Base-by-base conservation (phyloP, 2,888 invertebrate genomes). In the Eulithis prunata region DNA sequence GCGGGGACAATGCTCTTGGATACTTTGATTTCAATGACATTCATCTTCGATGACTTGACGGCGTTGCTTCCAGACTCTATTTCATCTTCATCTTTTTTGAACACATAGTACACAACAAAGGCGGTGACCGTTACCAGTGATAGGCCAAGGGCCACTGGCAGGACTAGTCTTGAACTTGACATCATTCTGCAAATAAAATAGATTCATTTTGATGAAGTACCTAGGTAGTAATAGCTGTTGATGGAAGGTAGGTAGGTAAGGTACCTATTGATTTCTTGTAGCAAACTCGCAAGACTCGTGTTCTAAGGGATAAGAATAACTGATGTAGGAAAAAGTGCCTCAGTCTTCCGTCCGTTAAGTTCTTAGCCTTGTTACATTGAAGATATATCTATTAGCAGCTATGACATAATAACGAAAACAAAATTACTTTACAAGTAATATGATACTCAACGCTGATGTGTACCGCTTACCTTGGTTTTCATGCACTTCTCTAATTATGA, bases 61-160 rank as follows among this genome's bases (percentile, higher is more conserved):
- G 70, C 71, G 58, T 79, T 81, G 2, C 87, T 83, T 28, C 59
- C 59, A 13, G 85, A 83, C 0, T 91, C 87, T 21, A n/a, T 55
- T 55, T 94, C 94, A 2, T 88, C 88, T 38, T 95, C 94, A 68
- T 96, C 95, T 78, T 94, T 95, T 84, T 95, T 95, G 65, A 95
- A 94, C 51, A 96, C 87, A 68, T 95, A 94, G 85, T 96, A 96
- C 2, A 96, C 86, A 70, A 96, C 93, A 75, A 95, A 94, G 13
- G 96, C 95, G 69, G 95, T 94, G 14, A 96, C 91, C n/a, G 96
- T 94, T 73, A 96, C 95, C 65, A 96, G 80, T 0, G 96, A 95
- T 60, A 96, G 82, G 12, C 96, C 96, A 21, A 96, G 82, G 53
- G 94, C 89, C 46, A 96, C 78, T 43, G 96, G 95, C 68, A 95